Evolutionary conservation across 1,140 invertebrate genomes (phyloP).

Genomic region (Drosophila arawakana): DNA sequence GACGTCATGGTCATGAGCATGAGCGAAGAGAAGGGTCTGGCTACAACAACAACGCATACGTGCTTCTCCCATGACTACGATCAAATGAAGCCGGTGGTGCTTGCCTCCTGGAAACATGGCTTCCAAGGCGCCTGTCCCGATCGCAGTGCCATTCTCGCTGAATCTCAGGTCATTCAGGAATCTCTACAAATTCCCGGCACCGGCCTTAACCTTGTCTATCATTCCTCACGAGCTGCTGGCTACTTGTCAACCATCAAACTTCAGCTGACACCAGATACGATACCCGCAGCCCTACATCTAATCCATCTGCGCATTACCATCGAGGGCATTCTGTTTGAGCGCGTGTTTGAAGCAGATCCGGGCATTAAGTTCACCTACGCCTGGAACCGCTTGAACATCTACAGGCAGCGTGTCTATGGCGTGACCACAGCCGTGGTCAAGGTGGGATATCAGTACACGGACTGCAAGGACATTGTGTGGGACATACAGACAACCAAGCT

Average conservation of each 20-base stretch:
- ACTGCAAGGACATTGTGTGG: conserved; percentile 97
- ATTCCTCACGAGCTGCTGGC: conserved; percentile 95
- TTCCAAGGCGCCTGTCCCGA: conserved; percentile 98
- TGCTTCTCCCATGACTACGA: conserved; percentile 97
- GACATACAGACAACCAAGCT: conserved; percentile 97
- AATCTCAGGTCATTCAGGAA: conserved; percentile 98
- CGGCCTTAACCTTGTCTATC: conserved; percentile 96
- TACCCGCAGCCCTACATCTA: conserved; percentile 91
- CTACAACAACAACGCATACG: conserved; percentile 88
- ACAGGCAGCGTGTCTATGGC: conserved; percentile 96
- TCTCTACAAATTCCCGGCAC: conserved; percentile 96
- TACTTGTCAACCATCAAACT: conserved; percentile 98
- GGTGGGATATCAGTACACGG: conserved; percentile 97
- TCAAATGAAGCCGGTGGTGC: conserved; percentile 95
- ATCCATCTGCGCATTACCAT: conserved; percentile 97
- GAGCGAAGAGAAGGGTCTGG: conserved; percentile 89
- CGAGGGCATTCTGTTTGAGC: conserved; percentile 96
- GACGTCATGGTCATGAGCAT: conserved; percentile 94
- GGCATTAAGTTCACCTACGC: conserved; percentile 98
- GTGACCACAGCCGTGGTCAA: conserved; percentile 96
- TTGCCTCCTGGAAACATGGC: conserved; percentile 98
- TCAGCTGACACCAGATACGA: conserved; percentile 94
- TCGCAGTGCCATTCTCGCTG: conserved; percentile 95
- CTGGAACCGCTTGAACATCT: conserved; percentile 98
- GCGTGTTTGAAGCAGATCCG: conserved; percentile 97